These are phyloP conservation scores for Lepidocyrtinus sp. DNA, from an alignment of 2,888 invertebrate species.

Conservation along the genomic window DNA sequence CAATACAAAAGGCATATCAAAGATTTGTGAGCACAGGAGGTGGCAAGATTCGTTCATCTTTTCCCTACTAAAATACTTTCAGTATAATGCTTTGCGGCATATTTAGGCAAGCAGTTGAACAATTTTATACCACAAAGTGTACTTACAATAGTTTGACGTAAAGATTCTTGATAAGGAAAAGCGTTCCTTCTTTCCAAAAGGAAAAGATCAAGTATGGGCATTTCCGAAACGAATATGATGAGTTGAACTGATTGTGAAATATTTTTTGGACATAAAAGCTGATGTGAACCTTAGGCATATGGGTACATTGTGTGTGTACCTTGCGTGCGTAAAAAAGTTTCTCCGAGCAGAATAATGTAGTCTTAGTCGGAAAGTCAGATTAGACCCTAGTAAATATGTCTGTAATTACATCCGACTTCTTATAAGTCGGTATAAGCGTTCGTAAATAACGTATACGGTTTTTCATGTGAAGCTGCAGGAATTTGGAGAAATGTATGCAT, in stretches of 20 bases:
- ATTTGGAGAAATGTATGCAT: too few relatives aligned
- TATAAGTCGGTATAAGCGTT: too few relatives aligned
- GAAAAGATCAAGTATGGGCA: background rate
- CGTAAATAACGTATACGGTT: too few relatives aligned
- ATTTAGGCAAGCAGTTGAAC: too few relatives aligned
- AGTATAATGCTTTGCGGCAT: too few relatives aligned
- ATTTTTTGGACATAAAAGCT: background rate
- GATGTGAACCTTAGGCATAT: background rate
- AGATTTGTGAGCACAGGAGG: background rate
- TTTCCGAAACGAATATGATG: background rate
- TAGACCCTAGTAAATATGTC: background rate
- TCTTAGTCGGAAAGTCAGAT: background rate
- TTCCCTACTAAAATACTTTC: too few relatives aligned
- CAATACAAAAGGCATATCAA: background rate
- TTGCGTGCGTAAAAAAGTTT: background rate
- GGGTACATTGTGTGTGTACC: too few relatives aligned
- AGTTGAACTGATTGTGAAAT: background rate
- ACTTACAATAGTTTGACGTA: background rate
- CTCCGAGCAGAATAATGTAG: background rate
- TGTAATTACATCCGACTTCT: conserved; percentile 8
- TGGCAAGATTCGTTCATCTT: background rate
- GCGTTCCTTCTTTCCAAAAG: background rate
- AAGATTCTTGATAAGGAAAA: conserved; percentile 4
- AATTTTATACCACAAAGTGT: too few relatives aligned
- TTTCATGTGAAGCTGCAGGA: too few relatives aligned